A percentile compares a stretch with the other conserved stretches of the same genome.
phyloP scores from a whole-genome alignment of 1,140 invertebrate genomes.

The Conus ventricosus region DNA sequence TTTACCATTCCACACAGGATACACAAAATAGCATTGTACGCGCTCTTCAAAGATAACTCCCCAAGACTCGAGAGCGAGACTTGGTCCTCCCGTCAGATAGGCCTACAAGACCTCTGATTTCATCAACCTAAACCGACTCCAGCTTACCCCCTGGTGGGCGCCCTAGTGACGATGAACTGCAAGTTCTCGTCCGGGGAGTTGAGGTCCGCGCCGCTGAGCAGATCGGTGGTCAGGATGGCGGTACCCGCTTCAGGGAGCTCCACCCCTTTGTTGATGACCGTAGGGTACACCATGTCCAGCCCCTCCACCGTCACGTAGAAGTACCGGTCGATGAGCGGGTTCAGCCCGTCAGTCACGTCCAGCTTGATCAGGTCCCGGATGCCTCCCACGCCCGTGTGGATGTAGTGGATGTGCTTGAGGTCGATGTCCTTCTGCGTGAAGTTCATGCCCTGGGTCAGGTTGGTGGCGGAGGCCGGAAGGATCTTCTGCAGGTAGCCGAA shows the following conservation, averaged over 20 bases:
- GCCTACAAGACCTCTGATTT: no score
- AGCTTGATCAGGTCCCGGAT: constrained; percentile 74
- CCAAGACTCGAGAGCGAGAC: no score
- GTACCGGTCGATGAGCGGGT: constrained; percentile 72
- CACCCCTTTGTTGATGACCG: constrained; percentile 71
- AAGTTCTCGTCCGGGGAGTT: constrained; percentile 71
- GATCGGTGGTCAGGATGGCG: constrained; percentile 70
- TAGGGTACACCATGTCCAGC: constrained; percentile 71
- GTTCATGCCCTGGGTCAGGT: constrained; percentile 70
- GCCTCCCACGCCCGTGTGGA: constrained; percentile 70
- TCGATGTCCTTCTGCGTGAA: constrained; percentile 75
- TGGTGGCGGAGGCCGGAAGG: constrained; percentile 44
- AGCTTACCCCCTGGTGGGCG: constrained; percentile 67
- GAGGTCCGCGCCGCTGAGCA: constrained; percentile 72
- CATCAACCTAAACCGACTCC: no score
- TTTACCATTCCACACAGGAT: no score
- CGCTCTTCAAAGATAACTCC: no score
- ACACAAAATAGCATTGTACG: no score
- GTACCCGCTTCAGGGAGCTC: constrained; percentile 72
- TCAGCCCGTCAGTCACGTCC: constrained; percentile 74
- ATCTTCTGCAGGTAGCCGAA: constrained; percentile 69
- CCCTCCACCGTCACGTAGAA: constrained; percentile 74
- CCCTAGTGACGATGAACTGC: constrained; percentile 70
- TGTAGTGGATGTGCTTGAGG: constrained; percentile 63
- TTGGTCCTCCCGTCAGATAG: no score